phyloP scores from a whole-genome alignment of 1,140 invertebrate species.

The Saccostrea echinata region DNA sequence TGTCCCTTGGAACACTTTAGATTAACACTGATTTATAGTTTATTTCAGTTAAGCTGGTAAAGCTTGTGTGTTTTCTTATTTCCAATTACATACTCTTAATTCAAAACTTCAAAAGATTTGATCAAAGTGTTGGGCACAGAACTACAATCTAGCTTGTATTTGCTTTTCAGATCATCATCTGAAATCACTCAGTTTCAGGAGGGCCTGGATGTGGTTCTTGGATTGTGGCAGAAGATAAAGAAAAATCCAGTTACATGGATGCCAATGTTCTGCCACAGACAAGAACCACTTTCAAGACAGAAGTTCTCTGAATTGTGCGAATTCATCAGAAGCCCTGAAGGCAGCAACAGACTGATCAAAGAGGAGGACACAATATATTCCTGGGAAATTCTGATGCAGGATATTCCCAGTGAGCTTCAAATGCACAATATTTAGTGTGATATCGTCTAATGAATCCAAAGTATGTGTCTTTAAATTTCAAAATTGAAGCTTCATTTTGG shows the following conservation, averaged over 20 bases:
- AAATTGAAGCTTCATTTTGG: too few species aligned
- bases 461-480: not conserved
- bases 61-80: too few species aligned
- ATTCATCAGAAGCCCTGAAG: not conserved
- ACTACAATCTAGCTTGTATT: not conserved
- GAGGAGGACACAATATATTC: conserved; percentile 40
- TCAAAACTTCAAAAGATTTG: not conserved
- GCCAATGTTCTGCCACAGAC: too few species aligned
- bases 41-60: too few species aligned
- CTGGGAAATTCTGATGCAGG: conserved; percentile 38
- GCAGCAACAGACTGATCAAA: conserved; percentile 14
- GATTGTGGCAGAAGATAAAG: too few species aligned
- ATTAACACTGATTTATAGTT: too few species aligned
- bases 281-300: not conserved
- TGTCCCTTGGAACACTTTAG: too few species aligned
- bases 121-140: not conserved
- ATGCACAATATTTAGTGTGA: not conserved
- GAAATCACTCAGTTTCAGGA: conserved; percentile 36
- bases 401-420: too few species aligned
- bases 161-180: conserved; percentile 37
- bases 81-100: too few species aligned
- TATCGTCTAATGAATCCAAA: not conserved
- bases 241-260: too few species aligned
- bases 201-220: conserved; percentile 6
- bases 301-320: not conserved